These are phyloP conservation scores for Nyctibius bracteatus DNA, from an alignment of 2,113 vertebrate genomes.

Conservation along the genomic window DNA sequence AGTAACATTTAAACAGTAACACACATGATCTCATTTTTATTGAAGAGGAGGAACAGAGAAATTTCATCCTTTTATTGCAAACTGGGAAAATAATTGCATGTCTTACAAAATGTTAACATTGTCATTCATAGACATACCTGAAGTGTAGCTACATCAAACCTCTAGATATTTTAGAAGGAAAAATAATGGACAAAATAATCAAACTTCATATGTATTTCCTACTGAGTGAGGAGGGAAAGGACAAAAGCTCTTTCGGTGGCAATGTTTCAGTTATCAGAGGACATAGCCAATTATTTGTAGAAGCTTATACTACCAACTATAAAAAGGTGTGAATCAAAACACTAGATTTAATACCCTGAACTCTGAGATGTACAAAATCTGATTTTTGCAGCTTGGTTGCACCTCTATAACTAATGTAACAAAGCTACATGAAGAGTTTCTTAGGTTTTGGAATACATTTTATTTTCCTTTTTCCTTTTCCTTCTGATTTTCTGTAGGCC, in stretches of 20 bases:
- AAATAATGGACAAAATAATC: not conserved
- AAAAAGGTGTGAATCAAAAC: not conserved
- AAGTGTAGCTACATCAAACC: not conserved
- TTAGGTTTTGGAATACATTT: slow-evolving; percentile 6
- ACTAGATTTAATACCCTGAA: not conserved
- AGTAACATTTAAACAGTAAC: not conserved
- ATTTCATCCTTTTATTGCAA: not conserved
- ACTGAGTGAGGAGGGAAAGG: not conserved
- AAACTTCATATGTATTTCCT: not conserved
- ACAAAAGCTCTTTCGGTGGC: not conserved
- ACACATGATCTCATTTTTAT: not conserved
- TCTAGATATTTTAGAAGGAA: not conserved
- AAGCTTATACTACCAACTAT: not conserved
- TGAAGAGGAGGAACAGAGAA: not conserved
- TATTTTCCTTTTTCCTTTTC: not conserved
- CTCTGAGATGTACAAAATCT: not conserved
- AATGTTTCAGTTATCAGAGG: not conserved
- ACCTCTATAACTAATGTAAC: not conserved
- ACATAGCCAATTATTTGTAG: not conserved
- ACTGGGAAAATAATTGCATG: not conserved
- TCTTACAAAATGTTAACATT: not conserved
- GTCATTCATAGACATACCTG: not conserved
- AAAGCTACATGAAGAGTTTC: not conserved
- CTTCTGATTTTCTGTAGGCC: not conserved
- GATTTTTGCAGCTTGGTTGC: slow-evolving; percentile 21